Conservation (phyloP, 2,113 vertebrate species). For the Neoarius graeffei region DNA sequence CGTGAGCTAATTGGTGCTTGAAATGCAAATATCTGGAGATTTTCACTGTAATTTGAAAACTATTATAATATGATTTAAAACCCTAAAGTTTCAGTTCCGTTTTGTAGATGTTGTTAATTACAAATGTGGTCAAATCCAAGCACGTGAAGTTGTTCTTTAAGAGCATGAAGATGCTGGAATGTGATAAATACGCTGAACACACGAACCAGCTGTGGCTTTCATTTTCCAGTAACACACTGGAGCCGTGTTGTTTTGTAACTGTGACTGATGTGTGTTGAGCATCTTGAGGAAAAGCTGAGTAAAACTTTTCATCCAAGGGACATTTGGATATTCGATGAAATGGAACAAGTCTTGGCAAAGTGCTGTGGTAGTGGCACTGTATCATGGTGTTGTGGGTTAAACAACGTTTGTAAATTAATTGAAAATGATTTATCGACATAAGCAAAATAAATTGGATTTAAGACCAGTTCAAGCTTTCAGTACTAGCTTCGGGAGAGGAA, state of each 20-base stretch:
- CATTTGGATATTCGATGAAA: background rate
- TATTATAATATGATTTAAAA: background rate
- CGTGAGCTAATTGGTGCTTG: background rate
- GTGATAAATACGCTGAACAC: background rate
- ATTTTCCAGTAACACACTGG: background rate
- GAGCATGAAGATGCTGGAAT: background rate
- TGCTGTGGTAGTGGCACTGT: background rate
- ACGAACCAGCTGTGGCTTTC: background rate
- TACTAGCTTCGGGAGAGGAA: background rate
- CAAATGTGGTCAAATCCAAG: background rate
- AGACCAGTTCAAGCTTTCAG: background rate
- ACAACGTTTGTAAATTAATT: background rate
- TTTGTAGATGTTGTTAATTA: background rate
- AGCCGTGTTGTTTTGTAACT: background rate
- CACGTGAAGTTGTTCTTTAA: background rate
- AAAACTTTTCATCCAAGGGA: background rate
- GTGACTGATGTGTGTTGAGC: background rate
- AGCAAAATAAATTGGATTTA: background rate
- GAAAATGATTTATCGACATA: background rate
- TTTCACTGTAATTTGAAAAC: background rate
- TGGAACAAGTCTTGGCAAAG: background rate
- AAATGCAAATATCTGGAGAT: background rate
- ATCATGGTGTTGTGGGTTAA: background rate
- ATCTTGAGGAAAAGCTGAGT: background rate
- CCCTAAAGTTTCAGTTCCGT: background rate